Evolutionary conservation across 2,113 vertebrate genomes (phyloP).

Genomic region (Leucoraja erinaceus): DNA sequence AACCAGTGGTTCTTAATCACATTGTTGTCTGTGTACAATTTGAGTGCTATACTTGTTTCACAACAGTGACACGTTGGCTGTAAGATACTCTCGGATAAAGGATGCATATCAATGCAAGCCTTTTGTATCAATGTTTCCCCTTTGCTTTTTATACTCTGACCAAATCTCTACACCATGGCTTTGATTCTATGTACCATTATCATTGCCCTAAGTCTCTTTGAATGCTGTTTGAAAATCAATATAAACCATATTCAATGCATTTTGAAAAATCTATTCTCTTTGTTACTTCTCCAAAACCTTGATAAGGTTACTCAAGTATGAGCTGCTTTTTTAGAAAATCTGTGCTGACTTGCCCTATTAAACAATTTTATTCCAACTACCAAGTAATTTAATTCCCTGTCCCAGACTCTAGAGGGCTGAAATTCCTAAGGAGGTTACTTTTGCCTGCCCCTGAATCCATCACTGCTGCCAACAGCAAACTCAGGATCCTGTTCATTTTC

Average conservation of each 20-base stretch:
- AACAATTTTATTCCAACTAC: slow-evolving; percentile 8
- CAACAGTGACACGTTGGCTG: too few relatives aligned
- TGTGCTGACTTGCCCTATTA: slow-evolving; percentile 31
- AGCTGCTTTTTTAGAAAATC: background rate
- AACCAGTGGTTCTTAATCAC: too few relatives aligned
- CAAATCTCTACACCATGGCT: background rate
- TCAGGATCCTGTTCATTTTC: background rate
- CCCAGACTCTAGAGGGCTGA: background rate
- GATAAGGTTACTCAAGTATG: background rate
- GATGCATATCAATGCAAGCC: too few relatives aligned
- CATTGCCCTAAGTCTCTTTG: slow-evolving; percentile 5
- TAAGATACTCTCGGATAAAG: too few relatives aligned
- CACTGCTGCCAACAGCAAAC: background rate
- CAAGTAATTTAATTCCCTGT: slow-evolving; percentile 18
- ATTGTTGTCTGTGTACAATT: too few relatives aligned
- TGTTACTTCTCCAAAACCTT: slow-evolving; percentile 4
- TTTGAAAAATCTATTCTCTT: slow-evolving; percentile 24
- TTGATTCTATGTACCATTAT: background rate
- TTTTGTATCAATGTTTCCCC: background rate
- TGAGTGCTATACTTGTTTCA: too few relatives aligned
- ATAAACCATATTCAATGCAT: slow-evolving; percentile 15
- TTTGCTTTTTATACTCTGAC: background rate
- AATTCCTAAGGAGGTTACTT: background rate
- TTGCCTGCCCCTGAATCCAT: background rate
- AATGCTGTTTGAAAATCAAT: slow-evolving; percentile 33